phyloP scores from a whole-genome alignment of 2,888 invertebrate genomes.

The Zhuqinia jingwanae region DNA sequence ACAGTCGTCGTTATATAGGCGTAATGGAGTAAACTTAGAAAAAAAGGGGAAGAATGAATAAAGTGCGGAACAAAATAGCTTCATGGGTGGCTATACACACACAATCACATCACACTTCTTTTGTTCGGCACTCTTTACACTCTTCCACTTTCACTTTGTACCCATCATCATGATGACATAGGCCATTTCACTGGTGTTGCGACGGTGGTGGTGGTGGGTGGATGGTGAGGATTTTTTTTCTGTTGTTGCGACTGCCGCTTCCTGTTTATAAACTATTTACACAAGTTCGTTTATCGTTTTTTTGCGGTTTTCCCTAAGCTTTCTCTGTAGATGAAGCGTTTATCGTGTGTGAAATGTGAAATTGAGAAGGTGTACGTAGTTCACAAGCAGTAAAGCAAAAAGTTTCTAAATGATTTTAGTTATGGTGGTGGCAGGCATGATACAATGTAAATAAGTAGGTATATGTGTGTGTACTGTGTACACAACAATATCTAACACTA shows the following conservation, averaged over 20 bases:
- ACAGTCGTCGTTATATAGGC: not conserved
- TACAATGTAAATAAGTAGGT: not conserved
- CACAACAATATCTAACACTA: no score
- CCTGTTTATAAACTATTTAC: not conserved
- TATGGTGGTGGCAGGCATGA: not conserved
- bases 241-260: no score
- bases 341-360: constrained; percentile 70
- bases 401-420: constrained; percentile 41
- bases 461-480: no score
- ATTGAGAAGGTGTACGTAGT: constrained; percentile 31
- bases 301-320: constrained; percentile 56
- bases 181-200: not conserved
- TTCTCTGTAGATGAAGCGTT: constrained; percentile 37
- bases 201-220: constrained; percentile 5
- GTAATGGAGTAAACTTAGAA: not conserved
- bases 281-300: constrained; percentile 45
- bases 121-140: constrained; percentile 9
- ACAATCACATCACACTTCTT: no score
- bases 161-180: constrained; percentile 9
- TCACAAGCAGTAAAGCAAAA: constrained; percentile 2
- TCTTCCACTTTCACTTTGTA: constrained; percentile 6
- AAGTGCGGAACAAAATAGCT: constrained; percentile 5
- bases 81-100: not conserved
- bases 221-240: no score
- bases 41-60: not conserved